Conservation (phyloP, 2,797 vertebrate species). For the Leptatherina wallacei region DNA sequence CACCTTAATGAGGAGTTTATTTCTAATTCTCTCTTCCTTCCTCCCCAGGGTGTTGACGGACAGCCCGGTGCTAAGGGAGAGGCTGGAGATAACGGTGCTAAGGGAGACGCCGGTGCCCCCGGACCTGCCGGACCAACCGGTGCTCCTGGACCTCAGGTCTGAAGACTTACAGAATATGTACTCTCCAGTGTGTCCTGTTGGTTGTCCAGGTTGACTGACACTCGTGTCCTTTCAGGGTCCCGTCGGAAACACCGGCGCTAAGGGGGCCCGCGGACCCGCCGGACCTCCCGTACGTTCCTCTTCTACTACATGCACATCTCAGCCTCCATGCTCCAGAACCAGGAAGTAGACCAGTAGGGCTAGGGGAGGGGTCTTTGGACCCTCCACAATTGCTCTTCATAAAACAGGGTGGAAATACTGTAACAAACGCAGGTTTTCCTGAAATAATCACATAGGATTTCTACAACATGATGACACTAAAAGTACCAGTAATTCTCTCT, state of each 20-base stretch:
- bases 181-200: not conserved
- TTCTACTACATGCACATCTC: not conserved
- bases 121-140: conserved; percentile 93
- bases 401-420: too few relatives aligned
- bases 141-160: conserved; percentile 91
- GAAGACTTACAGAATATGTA: conserved; percentile 2
- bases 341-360: too few relatives aligned
- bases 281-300: conserved; percentile 91
- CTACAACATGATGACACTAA: too few relatives aligned
- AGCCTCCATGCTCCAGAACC: not conserved
- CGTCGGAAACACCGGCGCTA: conserved; percentile 92
- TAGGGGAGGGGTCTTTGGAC: too few relatives aligned
- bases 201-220: conserved; percentile 19
- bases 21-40: not conserved
- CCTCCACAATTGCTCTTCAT: too few relatives aligned
- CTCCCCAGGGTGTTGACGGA: conserved; percentile 91
- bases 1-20: too few relatives aligned
- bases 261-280: conserved; percentile 92
- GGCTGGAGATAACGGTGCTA: conserved; percentile 92
- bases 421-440: too few relatives aligned
- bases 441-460: too few relatives aligned
- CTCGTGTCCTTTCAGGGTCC: conserved; percentile 85
- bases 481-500: too few relatives aligned
- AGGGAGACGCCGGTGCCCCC: conserved; percentile 91
- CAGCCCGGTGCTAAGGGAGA: conserved; percentile 97